phyloP scores from a whole-genome alignment of 2,888 invertebrate genomes.

The Apoderus coryli region DNA sequence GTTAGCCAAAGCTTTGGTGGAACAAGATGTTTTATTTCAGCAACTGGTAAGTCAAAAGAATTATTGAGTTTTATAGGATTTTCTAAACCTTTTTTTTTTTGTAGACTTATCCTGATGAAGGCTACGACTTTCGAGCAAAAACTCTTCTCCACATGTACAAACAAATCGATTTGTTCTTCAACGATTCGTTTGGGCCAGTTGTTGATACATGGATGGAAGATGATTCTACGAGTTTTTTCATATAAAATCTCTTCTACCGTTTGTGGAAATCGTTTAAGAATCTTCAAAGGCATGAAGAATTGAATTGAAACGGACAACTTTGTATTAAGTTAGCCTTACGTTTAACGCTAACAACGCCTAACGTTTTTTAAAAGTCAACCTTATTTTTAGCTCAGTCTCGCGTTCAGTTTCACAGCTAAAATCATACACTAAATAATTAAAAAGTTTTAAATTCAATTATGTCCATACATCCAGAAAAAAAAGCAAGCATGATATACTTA shows the following conservation, averaged over 20 bases:
- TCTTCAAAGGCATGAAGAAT: neutral
- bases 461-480: too few relatives aligned
- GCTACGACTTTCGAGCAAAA: constrained; percentile 52
- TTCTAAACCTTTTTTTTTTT: constrained; percentile 20
- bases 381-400: too few relatives aligned
- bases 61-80: too few relatives aligned
- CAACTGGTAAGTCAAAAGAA: constrained; percentile 59
- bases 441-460: too few relatives aligned
- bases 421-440: too few relatives aligned
- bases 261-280: neutral
- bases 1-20: constrained; percentile 68
- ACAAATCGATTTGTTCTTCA: constrained; percentile 75
- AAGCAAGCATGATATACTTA: too few relatives aligned
- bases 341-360: too few relatives aligned
- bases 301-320: neutral
- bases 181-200: constrained; percentile 58
- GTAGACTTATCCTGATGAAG: constrained; percentile 80
- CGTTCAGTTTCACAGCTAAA: too few relatives aligned
- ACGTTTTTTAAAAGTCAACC: too few relatives aligned
- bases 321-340: neutral
- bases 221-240: constrained; percentile 32
- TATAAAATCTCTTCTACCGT: constrained; percentile 18
- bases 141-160: constrained; percentile 66
- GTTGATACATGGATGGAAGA: constrained; percentile 32
- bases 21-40: constrained; percentile 66